Conservation (phyloP, 2,113 vertebrate genomes). For the Syngnathus scovelli region DNA sequence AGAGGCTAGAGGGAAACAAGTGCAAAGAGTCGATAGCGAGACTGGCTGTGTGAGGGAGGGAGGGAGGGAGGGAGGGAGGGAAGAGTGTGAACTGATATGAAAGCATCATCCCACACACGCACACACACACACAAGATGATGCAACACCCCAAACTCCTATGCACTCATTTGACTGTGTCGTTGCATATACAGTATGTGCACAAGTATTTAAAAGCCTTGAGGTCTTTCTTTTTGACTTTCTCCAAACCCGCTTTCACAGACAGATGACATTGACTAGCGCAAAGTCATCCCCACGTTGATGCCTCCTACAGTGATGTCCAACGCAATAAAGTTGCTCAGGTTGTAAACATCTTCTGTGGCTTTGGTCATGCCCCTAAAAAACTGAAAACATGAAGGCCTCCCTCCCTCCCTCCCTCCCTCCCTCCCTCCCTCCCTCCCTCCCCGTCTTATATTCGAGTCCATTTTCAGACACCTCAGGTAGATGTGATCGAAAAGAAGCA, state of each 20-base stretch:
- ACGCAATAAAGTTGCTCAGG: conserved; percentile 8
- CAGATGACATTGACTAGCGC: conserved; percentile 54
- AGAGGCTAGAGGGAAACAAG: conserved; percentile 41
- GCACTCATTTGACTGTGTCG: background rate
- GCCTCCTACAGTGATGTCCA: conserved; percentile 20
- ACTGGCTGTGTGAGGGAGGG: conserved; percentile 27
- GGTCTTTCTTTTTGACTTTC: conserved; percentile 6
- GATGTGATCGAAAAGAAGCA: conserved; percentile 13
- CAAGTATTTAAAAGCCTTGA: conserved; percentile 15
- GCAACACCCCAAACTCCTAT: conserved; percentile 39
- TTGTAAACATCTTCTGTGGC: conserved; percentile 32
- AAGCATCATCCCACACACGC: conserved; percentile 57
- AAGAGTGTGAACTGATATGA: conserved; percentile 35
- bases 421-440: background rate
- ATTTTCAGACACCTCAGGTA: background rate
- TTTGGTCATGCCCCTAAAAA: background rate
- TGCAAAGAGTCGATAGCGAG: conserved; percentile 24
- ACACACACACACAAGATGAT: conserved; percentile 55
- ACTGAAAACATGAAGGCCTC: background rate
- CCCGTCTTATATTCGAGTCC: background rate
- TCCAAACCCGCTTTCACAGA: conserved; percentile 28
- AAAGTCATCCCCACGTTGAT: conserved; percentile 67
- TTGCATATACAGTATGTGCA: background rate
- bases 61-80: conserved; percentile 31
- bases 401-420: background rate